Evolutionary conservation across 2,888 invertebrate genomes (phyloP).

Genomic region (Drymonia ruficornis): DNA sequence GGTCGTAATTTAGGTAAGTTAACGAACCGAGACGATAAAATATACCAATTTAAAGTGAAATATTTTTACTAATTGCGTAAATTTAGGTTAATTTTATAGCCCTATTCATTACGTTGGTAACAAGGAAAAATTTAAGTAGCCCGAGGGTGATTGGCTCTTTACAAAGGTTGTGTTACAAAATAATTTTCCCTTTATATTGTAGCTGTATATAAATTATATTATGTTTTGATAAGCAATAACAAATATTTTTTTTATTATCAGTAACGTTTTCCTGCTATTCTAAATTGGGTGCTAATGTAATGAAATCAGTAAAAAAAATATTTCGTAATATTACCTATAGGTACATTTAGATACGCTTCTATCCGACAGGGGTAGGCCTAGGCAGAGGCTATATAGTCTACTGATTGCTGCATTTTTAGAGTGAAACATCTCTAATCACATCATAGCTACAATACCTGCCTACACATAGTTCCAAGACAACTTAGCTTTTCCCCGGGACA

Average conservation of each 20-base stretch:
- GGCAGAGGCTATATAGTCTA: too few species aligned
- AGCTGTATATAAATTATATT: background rate
- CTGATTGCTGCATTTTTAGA: too few species aligned
- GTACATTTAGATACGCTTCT: too few species aligned
- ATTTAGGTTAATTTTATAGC: background rate
- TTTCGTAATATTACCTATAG: too few species aligned
- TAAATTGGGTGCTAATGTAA: too few species aligned
- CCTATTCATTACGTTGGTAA: background rate
- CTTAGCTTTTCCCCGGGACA: too few species aligned
- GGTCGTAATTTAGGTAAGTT: background rate
- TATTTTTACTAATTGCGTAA: background rate
- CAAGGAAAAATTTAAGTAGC: background rate
- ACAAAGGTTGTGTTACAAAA: background rate
- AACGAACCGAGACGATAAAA: background rate
- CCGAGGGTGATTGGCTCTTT: background rate
- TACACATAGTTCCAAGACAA: too few species aligned
- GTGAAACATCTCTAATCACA: too few species aligned
- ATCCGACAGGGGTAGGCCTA: too few species aligned
- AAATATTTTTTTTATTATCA: background rate
- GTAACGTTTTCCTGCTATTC: constrained; percentile 5
- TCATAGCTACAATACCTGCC: too few species aligned
- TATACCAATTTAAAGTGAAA: background rate
- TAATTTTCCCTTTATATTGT: background rate
- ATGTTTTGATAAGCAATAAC: background rate
- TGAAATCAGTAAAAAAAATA: too few species aligned